Conservation (phyloP, 2,797 vertebrate species). For the Psittacula derbiana region DNA sequence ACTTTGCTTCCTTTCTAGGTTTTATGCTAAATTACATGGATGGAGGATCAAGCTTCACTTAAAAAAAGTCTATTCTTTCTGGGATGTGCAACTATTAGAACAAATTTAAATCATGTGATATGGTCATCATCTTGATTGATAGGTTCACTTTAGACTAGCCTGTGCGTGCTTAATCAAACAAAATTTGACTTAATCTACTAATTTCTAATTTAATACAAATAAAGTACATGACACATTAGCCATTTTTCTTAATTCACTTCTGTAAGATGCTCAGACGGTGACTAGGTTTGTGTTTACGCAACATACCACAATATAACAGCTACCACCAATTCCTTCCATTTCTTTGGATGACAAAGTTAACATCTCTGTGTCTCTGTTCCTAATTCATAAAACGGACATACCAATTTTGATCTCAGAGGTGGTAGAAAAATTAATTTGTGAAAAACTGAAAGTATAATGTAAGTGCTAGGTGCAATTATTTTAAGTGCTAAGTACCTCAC, state of each 20-base stretch:
- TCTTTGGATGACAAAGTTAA: background rate
- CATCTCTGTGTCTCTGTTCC: background rate
- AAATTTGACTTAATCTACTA: background rate
- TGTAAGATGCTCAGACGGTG: background rate
- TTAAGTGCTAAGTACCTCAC: background rate
- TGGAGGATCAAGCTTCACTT: slow-evolving; percentile 16
- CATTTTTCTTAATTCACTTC: background rate
- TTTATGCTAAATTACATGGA: slow-evolving; percentile 38
- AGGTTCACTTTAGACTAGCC: background rate
- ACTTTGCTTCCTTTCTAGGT: slow-evolving; percentile 34
- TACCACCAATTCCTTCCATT: background rate
- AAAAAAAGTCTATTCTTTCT: background rate
- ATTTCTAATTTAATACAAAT: background rate
- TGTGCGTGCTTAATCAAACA: background rate
- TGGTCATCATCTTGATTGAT: background rate
- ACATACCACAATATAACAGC: background rate
- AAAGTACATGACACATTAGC: background rate
- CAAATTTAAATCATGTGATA: background rate
- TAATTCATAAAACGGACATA: background rate
- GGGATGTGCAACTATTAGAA: background rate
- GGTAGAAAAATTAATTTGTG: background rate
- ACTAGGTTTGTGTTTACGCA: background rate
- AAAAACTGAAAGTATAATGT: background rate
- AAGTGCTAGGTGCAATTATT: slow-evolving; percentile 19
- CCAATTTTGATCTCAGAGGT: background rate